Base-by-base conservation (phyloP, 2,797 vertebrate species). In the Rallus crepitans region DNA sequence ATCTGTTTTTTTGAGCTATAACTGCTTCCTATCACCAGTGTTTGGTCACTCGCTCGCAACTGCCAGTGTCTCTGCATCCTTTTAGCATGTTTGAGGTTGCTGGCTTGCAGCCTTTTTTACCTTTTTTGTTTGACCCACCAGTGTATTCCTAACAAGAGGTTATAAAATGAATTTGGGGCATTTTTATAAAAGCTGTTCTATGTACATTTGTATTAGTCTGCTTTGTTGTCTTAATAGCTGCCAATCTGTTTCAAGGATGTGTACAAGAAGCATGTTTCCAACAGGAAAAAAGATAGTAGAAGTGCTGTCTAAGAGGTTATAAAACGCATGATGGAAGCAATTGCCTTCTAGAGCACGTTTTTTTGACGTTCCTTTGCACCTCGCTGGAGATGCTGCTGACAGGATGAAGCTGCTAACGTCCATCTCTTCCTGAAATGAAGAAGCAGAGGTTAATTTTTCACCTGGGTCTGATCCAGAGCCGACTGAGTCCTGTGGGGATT, bases 221-320 rank as follows among this genome's bases (percentile, higher is more conserved):
- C 83, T 95, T 90, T 94, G 39, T 70, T 90, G 65, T 90, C 90
- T 78, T 85, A 72, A 59, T 83, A 90, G 65, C 89, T 95, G 68
- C 81, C 94, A 77, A 21, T 55, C 69, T 91, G 69, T 91, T 77
- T 77, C 76, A 84, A 75, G 83, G 31, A 87, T 50, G 33, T 40
- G 53, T 84, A 47, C 71, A 68, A 80, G 81, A 92, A 42, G 52
- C 47, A 21, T 90, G 47, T 63, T 93, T 93, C 56, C 83, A 89
- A 65, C 19, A 78, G 57, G 60, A 65, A 56, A 69, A 37, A 42
- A 71, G 71, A 39, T 4, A 65, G 55, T 37, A 42, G 5, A 75
- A 87, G 28, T 82, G 55, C 72, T 83, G 2, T 75, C 10, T 50
- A 12, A 45, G 69, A 85, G 68, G 30, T 92, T 83, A 25, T 69